These are phyloP conservation scores for Cryptotermes secundus DNA, from an alignment of 1,140 invertebrate species.

Conservation along the genomic window DNA sequence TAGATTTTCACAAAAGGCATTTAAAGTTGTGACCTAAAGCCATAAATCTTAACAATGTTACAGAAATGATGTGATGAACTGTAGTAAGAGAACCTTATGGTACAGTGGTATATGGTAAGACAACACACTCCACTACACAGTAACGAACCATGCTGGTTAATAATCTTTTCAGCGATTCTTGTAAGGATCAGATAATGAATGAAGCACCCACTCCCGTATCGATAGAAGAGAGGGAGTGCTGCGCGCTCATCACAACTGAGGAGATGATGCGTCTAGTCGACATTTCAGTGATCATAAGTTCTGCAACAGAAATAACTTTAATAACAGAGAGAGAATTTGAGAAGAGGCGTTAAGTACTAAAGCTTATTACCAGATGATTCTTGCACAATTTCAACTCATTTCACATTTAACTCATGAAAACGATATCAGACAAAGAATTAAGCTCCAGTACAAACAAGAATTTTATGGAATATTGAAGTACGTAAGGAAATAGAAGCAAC, in stretches of 20 bases:
- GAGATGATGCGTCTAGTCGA: background rate
- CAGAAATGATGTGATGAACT: background rate
- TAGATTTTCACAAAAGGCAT: no score
- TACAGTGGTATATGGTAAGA: background rate
- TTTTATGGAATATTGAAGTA: no score
- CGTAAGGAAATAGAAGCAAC: no score
- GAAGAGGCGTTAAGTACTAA: no score
- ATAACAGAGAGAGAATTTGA: no score
- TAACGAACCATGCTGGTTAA: background rate
- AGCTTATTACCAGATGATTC: no score
- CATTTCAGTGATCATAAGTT: background rate
- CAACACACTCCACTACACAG: background rate
- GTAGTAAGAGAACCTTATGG: background rate
- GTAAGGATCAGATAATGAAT: background rate
- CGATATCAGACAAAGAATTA: no score
- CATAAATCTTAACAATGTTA: no score
- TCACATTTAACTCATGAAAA: no score
- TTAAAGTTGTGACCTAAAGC: no score
- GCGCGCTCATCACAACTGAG: background rate
- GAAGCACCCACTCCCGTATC: background rate
- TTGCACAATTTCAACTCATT: no score
- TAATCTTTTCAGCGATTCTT: background rate
- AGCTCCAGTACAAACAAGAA: no score
- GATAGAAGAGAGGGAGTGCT: background rate
- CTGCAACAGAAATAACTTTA: background rate